A percentile compares a stretch with the other conserved stretches of the same genome.
These are phyloP conservation scores for Saturnia pavonia DNA, from an alignment of 2,888 invertebrate genomes.

Conservation along the genomic window DNA sequence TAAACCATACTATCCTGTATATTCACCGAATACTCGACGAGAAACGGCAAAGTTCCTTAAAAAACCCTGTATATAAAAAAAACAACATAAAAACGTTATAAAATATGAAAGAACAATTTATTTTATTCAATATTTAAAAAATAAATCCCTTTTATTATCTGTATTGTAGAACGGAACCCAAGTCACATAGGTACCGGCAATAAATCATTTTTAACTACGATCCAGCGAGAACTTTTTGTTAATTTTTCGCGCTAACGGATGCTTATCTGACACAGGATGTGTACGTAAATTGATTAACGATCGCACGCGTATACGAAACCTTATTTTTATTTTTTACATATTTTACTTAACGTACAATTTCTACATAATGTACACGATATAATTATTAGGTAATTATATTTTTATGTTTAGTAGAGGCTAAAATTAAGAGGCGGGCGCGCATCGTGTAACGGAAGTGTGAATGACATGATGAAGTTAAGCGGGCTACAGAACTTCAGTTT, in stretches of 20 bases:
- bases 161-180: slow-evolving; percentile 23
- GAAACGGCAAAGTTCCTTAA: not conserved
- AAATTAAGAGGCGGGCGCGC: too few species aligned
- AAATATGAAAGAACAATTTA: not conserved
- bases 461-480: too few species aligned
- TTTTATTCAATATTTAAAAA: not conserved
- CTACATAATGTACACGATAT: not conserved
- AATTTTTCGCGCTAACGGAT: slow-evolving; percentile 54
- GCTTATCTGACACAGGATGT: slow-evolving; percentile 40
- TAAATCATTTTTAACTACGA: slow-evolving; percentile 34
- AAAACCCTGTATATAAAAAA: not conserved
- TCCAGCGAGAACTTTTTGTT: slow-evolving; percentile 24
- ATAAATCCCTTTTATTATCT: not conserved
- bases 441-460: too few species aligned
- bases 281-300: slow-evolving; percentile 49
- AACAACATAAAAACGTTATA: not conserved
- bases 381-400: too few species aligned
- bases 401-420: too few species aligned
- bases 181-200: slow-evolving; percentile 22
- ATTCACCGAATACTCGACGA: not conserved
- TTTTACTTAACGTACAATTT: not conserved
- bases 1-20: too few species aligned
- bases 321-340: not conserved
- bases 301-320: slow-evolving; percentile 8
- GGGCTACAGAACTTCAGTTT: too few species aligned